A percentile compares a stretch with the other conserved stretches of the same genome.
phyloP scores from a whole-genome alignment of 2,113 vertebrate species.

The Brachirus orientalis region DNA sequence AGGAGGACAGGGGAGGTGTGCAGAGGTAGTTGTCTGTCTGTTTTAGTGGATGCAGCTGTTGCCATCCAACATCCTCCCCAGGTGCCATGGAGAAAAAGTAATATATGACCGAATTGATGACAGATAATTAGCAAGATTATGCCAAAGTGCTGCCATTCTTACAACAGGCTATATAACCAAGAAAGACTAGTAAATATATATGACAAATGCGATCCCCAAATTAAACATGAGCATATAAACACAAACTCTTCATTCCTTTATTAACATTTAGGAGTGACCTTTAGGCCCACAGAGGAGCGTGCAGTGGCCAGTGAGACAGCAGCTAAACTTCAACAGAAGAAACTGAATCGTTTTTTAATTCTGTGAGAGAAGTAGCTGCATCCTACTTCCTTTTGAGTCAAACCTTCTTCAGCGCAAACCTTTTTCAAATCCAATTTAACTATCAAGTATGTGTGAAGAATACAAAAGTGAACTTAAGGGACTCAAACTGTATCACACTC shows the following conservation, averaged over 20 bases:
- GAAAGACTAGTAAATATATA: too few relatives aligned
- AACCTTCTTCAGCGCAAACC: not conserved
- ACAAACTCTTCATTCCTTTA: not conserved
- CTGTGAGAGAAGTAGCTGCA: not conserved
- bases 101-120: constrained; percentile 39
- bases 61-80: constrained; percentile 51
- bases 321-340: not conserved
- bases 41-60: constrained; percentile 74
- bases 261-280: constrained; percentile 12
- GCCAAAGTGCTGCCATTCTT: constrained; percentile 58
- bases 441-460: not conserved
- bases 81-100: constrained; percentile 44
- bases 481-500: not conserved
- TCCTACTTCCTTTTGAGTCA: not conserved
- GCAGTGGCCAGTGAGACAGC: not conserved
- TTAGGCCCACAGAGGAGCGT: constrained; percentile 3
- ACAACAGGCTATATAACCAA: too few relatives aligned
- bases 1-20: constrained; percentile 54
- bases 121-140: constrained; percentile 71
- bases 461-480: not conserved
- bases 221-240: constrained; percentile 40
- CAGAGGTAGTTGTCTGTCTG: constrained; percentile 71
- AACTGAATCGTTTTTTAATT: not conserved
- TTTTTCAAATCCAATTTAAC: not conserved
- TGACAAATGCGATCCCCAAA: too few relatives aligned